Evolutionary conservation across 1,140 invertebrate genomes (phyloP).

Genomic region (Lordiphosa clarofinis): DNA sequence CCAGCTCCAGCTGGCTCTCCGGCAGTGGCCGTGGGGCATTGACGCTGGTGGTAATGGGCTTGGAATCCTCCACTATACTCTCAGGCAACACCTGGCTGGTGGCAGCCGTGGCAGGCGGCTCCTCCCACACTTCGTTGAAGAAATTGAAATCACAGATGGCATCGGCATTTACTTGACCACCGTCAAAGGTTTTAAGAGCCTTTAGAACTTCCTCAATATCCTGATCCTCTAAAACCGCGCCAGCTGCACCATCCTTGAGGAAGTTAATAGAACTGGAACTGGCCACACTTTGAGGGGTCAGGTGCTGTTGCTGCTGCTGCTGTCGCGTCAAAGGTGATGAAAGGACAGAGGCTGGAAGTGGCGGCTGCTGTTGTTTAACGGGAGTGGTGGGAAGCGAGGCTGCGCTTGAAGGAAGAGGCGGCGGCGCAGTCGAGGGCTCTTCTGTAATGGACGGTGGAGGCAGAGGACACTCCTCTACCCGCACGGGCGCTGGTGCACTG

Average conservation of each 20-base stretch:
- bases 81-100: constrained; percentile 4
- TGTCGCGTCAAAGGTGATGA: constrained; percentile 16
- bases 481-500: constrained; percentile 19
- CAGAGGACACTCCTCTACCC: constrained; percentile 17
- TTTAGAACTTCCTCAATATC: constrained; percentile 77
- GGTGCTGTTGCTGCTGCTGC: constrained; percentile 21
- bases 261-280: constrained; percentile 54
- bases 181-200: constrained; percentile 72
- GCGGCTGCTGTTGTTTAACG: constrained; percentile 30
- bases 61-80: constrained; percentile 16
- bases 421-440: not conserved
- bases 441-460: not conserved
- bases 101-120: constrained; percentile 20
- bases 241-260: constrained; percentile 50
- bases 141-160: constrained; percentile 73
- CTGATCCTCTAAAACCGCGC: constrained; percentile 67
- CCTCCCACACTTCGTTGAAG: constrained; percentile 67
- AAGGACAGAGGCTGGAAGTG: constrained; percentile 13
- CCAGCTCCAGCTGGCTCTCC: constrained; percentile 53
- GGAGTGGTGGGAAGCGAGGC: constrained; percentile 37
- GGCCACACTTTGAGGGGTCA: constrained; percentile 51
- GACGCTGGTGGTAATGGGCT: constrained; percentile 16
- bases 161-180: constrained; percentile 54
- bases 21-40: constrained; percentile 20
- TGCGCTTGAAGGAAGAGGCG: constrained; percentile 8